phyloP scores from a whole-genome alignment of 1,140 invertebrate genomes.

The Batillaria attramentaria region DNA sequence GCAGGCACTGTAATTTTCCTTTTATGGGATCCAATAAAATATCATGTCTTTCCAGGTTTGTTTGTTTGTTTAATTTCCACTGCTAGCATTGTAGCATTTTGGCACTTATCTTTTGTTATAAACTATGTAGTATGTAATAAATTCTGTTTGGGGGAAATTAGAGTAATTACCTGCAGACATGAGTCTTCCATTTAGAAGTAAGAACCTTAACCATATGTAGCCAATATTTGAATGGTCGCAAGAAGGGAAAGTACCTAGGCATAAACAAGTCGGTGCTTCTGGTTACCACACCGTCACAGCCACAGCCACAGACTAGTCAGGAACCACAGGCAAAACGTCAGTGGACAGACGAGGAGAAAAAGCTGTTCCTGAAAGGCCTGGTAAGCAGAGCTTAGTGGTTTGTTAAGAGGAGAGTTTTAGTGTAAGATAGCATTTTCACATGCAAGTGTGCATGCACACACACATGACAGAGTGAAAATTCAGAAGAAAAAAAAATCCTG shows the following conservation, averaged over 20 bases:
- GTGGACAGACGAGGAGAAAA: slow-evolving; percentile 74
- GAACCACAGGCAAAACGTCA: slow-evolving; percentile 49
- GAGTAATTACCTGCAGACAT: too few relatives aligned
- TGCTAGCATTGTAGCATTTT: too few relatives aligned
- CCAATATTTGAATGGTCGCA: slow-evolving; percentile 61
- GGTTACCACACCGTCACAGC: slow-evolving; percentile 2
- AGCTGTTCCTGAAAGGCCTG: slow-evolving; percentile 76
- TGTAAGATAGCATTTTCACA: neutral
- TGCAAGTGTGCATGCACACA: neutral
- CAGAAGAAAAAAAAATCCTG: neutral
- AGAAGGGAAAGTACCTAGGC: slow-evolving; percentile 39
- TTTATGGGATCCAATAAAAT: too few relatives aligned
- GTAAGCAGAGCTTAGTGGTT: slow-evolving; percentile 62
- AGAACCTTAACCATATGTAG: slow-evolving; percentile 35
- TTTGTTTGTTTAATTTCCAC: too few relatives aligned
- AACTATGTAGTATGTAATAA: too few relatives aligned
- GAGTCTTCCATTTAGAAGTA: too few relatives aligned
- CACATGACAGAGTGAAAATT: neutral
- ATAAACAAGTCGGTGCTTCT: slow-evolving; percentile 36
- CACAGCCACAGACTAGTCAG: neutral
- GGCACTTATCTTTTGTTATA: too few relatives aligned
- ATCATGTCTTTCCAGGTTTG: too few relatives aligned
- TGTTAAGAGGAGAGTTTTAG: neutral
- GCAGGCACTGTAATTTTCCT: too few relatives aligned
- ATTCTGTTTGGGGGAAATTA: too few relatives aligned